These are phyloP conservation scores for Frankliniella intonsa DNA, from an alignment of 2,888 invertebrate genomes.

Conservation along the genomic window DNA sequence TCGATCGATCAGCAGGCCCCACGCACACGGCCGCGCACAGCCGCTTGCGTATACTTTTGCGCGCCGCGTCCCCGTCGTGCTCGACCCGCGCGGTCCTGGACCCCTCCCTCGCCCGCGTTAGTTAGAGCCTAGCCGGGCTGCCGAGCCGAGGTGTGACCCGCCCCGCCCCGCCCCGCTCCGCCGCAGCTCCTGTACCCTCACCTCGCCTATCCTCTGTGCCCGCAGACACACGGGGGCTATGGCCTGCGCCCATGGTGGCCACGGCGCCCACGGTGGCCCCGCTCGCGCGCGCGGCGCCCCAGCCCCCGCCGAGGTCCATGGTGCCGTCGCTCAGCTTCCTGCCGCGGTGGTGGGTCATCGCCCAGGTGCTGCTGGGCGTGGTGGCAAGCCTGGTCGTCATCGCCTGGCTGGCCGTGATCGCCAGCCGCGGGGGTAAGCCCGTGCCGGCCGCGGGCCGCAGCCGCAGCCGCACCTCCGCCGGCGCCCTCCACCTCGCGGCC, in stretches of 20 bases:
- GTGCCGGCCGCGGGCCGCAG: neutral
- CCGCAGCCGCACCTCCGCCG: neutral
- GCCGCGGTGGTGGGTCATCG: neutral
- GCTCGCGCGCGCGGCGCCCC: neutral
- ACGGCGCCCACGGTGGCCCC: neutral
- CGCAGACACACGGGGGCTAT: no score
- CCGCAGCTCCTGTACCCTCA: no score
- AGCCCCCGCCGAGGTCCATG: neutral
- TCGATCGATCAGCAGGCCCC: no score
- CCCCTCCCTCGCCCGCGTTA: no score
- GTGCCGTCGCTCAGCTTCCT: slow-evolving; percentile 15
- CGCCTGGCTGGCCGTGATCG: slow-evolving; percentile 4
- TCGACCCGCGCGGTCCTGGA: no score
- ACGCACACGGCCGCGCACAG: no score
- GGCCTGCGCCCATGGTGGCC: neutral
- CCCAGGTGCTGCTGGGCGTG: neutral
- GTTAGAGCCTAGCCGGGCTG: no score
- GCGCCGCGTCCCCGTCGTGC: no score
- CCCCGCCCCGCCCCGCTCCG: no score
- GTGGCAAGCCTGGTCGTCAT: neutral
- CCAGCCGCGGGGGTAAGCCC: neutral
- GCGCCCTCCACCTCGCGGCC: neutral
- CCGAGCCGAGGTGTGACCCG: no score
- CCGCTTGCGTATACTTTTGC: no score
- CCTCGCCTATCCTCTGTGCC: no score